These are phyloP conservation scores for Dryadula phaetusa DNA, from an alignment of 2,888 invertebrate species.

Conservation along the genomic window DNA sequence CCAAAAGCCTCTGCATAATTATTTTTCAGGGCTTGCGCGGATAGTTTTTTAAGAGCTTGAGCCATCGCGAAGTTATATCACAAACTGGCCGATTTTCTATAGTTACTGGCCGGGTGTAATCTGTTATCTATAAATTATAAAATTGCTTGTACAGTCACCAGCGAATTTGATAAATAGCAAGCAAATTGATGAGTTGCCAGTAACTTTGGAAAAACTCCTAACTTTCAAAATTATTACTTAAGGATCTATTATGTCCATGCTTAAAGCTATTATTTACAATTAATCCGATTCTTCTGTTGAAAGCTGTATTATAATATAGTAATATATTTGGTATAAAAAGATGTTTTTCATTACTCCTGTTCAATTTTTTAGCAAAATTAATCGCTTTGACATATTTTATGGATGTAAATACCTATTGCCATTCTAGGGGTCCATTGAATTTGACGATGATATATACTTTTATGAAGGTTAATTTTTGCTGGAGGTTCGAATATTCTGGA, in stretches of 20 bases:
- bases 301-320: background rate
- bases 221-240: background rate
- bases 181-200: slow-evolving; percentile 14
- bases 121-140: slow-evolving; percentile 21
- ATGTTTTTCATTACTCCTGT: background rate
- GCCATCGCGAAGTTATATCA: slow-evolving; percentile 57
- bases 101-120: slow-evolving; percentile 26
- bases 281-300: background rate
- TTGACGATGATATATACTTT: background rate
- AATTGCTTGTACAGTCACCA: slow-evolving; percentile 17
- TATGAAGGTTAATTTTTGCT: background rate
- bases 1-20: slow-evolving; percentile 63
- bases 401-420: background rate
- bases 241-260: background rate
- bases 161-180: slow-evolving; percentile 15
- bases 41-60: slow-evolving; percentile 65
- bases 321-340: background rate
- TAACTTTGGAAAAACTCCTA: background rate
- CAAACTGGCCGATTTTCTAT: slow-evolving; percentile 11
- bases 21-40: slow-evolving; percentile 65
- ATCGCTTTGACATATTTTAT: background rate
- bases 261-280: too few species aligned
- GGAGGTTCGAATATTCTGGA: slow-evolving; percentile 14
- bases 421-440: background rate
- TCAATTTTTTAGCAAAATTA: background rate